These are phyloP conservation scores for Scolopax rusticola DNA, from an alignment of 2,797 vertebrate species.

Conservation along the genomic window DNA sequence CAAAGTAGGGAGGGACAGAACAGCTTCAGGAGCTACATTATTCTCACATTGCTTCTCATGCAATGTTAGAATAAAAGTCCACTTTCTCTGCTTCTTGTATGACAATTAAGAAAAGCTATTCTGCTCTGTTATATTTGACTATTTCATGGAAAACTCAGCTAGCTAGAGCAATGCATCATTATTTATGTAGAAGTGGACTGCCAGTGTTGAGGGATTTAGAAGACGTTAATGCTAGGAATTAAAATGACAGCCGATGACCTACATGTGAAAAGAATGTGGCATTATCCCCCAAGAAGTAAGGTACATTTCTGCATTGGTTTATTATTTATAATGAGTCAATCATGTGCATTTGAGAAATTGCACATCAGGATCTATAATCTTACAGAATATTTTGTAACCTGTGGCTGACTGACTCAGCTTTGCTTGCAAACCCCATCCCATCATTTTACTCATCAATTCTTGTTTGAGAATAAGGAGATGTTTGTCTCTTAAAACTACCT, in stretches of 20 bases:
- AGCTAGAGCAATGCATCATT: neutral
- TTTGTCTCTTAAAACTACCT: slow-evolving; percentile 36
- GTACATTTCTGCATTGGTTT: slow-evolving; percentile 21
- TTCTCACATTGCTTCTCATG: neutral
- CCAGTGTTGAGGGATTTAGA: neutral
- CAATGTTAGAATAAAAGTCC: neutral
- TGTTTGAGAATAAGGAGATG: neutral
- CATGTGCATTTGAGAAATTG: slow-evolving; percentile 26
- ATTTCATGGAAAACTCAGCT: neutral
- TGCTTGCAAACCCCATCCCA: neutral
- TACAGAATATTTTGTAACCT: slow-evolving; percentile 11
- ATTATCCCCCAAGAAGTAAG: slow-evolving; percentile 36
- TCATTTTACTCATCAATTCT: neutral
- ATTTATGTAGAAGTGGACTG: neutral
- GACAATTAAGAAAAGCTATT: neutral
- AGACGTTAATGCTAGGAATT: neutral
- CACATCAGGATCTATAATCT: neutral
- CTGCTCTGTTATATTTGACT: neutral
- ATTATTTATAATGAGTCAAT: slow-evolving; percentile 56
- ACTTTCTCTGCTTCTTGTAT: neutral
- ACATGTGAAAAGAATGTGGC: slow-evolving; percentile 28
- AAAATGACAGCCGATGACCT: slow-evolving; percentile 32
- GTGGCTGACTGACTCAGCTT: neutral
- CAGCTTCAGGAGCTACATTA: neutral
- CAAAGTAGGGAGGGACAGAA: neutral